Conservation (phyloP, 1,140 invertebrate species). For the Pantala flavescens region DNA sequence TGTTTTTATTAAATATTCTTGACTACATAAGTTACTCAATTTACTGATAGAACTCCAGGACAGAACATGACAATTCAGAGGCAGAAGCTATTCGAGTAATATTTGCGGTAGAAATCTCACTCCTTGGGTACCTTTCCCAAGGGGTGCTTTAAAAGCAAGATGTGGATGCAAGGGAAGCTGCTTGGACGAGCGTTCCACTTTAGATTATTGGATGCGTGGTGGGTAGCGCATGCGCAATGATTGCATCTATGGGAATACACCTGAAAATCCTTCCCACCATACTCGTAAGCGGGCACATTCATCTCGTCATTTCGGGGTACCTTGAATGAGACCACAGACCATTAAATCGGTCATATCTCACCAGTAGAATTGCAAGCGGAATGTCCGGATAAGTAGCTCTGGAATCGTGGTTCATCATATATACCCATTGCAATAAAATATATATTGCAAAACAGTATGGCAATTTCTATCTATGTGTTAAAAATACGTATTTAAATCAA, state of each 20-base stretch:
- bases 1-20: no score
- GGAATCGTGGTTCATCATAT: no score
- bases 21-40: no score
- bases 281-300: neutral
- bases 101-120: no score
- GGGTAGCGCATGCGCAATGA: neutral
- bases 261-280: neutral
- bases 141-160: neutral
- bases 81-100: no score
- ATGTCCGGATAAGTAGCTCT: no score
- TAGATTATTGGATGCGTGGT: constrained; percentile 5
- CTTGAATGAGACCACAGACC: neutral
- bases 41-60: no score
- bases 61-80: no score
- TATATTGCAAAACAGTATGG: no score
- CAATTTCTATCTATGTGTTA: no score
- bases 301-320: neutral
- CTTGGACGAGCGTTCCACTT: constrained; percentile 3
- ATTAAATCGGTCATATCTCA: neutral
- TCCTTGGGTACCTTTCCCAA: neutral
- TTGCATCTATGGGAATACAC: neutral
- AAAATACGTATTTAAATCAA: no score
- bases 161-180: neutral
- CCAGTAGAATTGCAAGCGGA: neutral
- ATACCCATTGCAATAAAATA: no score